phyloP scores from a whole-genome alignment of 2,888 invertebrate species.

The Poecilus cupreus region DNA sequence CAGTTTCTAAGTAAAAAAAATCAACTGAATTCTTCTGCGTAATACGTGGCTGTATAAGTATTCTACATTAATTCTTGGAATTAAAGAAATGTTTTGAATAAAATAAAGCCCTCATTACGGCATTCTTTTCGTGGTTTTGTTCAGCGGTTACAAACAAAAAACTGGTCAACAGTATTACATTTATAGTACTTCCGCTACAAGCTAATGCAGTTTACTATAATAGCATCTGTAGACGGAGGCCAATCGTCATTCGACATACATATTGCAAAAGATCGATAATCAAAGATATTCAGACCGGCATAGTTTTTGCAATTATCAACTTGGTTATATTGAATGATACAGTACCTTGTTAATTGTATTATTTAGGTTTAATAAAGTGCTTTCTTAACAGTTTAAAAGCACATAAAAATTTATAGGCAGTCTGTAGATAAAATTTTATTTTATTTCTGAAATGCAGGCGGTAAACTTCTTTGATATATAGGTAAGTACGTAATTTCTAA shows the following conservation, averaged over 20 bases:
- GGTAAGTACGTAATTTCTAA: no score
- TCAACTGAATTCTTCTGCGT: no score
- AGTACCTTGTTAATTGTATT: conserved; percentile 9
- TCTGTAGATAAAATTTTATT: background rate
- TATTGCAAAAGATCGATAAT: conserved; percentile 27
- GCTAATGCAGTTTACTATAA: background rate
- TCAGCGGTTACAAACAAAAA: conserved; percentile 30
- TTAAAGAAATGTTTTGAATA: background rate
- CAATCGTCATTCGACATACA: conserved; percentile 25
- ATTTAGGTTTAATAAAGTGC: conserved; percentile 25
- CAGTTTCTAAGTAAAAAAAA: no score
- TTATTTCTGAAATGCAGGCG: background rate
- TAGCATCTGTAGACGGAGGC: background rate
- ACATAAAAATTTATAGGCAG: conserved; percentile 17
- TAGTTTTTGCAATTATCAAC: conserved; percentile 26
- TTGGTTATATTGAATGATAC: conserved; percentile 5
- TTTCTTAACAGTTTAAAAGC: conserved; percentile 14
- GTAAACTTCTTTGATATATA: background rate
- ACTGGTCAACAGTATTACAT: conserved; percentile 18
- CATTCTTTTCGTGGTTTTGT: conserved; percentile 25
- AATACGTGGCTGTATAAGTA: no score
- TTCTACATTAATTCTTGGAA: no score
- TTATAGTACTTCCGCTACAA: conserved; percentile 15
- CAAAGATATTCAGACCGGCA: conserved; percentile 6
- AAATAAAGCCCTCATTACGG: conserved; percentile 7